Evolutionary conservation across 2,888 invertebrate species (phyloP).

Genomic region (Arctia plantaginis): DNA sequence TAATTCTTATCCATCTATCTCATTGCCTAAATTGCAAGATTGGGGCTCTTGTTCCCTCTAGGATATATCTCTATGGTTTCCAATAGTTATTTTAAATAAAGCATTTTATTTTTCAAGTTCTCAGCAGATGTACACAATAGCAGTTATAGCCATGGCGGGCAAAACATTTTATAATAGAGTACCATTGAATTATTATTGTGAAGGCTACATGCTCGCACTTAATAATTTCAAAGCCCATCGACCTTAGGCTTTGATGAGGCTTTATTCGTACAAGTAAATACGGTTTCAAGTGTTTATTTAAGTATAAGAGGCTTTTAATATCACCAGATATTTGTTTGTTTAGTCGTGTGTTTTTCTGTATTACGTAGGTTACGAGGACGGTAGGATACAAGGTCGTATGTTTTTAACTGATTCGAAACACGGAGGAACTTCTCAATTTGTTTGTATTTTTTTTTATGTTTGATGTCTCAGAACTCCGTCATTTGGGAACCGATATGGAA

Average conservation of each 20-base stretch:
- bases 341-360: background rate
- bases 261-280: background rate
- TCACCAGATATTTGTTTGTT: background rate
- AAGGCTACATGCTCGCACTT: background rate
- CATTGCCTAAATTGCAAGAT: too few species aligned
- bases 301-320: background rate
- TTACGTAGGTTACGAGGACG: background rate
- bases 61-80: too few species aligned
- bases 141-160: background rate
- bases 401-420: too few species aligned
- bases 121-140: background rate
- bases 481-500: too few species aligned
- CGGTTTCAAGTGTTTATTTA: background rate
- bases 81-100: too few species aligned
- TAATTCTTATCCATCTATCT: too few species aligned
- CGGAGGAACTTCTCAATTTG: too few species aligned
- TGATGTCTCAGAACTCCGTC: too few species aligned
- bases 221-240: background rate
- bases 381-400: background rate
- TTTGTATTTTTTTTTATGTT: too few species aligned
- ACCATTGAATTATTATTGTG: background rate
- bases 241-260: background rate
- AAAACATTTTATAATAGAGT: background rate
- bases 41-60: too few species aligned
- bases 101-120: background rate